Base-by-base conservation (phyloP, 2,113 vertebrate genomes). In the Albula goreensis region DNA sequence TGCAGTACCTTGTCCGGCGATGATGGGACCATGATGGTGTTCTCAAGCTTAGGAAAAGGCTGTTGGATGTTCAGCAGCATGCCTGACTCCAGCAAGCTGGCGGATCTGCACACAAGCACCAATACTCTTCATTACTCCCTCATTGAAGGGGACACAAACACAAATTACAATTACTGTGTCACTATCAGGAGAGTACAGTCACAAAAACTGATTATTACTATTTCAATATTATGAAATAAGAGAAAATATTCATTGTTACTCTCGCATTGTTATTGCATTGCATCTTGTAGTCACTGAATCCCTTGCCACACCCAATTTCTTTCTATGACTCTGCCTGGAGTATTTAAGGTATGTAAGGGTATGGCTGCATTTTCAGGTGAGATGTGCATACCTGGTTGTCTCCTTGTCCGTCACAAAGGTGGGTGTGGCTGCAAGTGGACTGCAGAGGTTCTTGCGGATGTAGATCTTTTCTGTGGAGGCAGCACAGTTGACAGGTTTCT, bases 391-490 rank as follows among this genome's bases (percentile, higher is more conserved):
- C 98, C 98, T 97, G 52, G 95, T 91, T 50, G 96, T 96, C 94
- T 99, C 98, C 93, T 96, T 97, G 86, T 98, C 97, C 2, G 96
- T 97, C 86, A 99, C 96, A 91, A 99, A 99, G 49, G 98, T 99
- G 50, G 98, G 97, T 50, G 97, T 99, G 88, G 98, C 98, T 77
- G 98, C 97, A 87, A 99, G 94, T 0, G 98, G 98, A 83, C 98
- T 99, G 83, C 98, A 97, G 49, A 99, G 96, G 93, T 99, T 98
- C 93, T 99, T 99, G 57, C 98, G 96, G 89, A 99, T 99, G 92
- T 99, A 99, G 91, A 99, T 99, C 92, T 99, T 99, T 92, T 99
- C 98, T 85, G 98, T 99, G 85, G 98, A 99, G 87, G 98, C 98
- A 0, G 98, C 98, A 91, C 98, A 99, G 92, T 98, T 99, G 15